phyloP scores from a whole-genome alignment of 2,888 invertebrate genomes.

The Lysandra coridon region DNA sequence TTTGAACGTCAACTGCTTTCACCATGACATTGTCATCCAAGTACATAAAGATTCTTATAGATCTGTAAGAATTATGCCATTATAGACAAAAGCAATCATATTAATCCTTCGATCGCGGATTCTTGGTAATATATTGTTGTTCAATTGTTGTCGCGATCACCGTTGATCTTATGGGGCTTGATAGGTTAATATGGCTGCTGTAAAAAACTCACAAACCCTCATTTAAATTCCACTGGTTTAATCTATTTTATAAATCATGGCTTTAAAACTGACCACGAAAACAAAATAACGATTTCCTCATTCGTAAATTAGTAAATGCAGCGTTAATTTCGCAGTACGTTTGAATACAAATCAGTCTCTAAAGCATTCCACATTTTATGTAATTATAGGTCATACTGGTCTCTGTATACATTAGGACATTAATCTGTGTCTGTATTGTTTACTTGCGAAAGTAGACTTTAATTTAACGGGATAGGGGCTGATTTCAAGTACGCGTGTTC shows the following conservation, averaged over 20 bases:
- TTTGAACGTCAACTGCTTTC: too few species aligned
- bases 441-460: not conserved
- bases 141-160: too few species aligned
- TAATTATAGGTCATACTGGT: constrained; percentile 25
- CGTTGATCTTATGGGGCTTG: too few species aligned
- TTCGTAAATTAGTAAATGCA: constrained; percentile 3
- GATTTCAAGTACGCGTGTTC: not conserved
- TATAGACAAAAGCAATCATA: too few species aligned
- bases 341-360: constrained; percentile 18
- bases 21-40: too few species aligned
- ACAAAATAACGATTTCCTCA: not conserved
- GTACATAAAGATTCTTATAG: too few species aligned
- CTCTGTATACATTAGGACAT: constrained; percentile 11
- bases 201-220: too few species aligned
- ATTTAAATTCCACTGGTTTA: not conserved
- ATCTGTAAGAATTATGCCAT: too few species aligned
- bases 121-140: too few species aligned
- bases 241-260: not conserved
- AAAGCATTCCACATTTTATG: constrained; percentile 19
- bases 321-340: constrained; percentile 9
- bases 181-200: too few species aligned
- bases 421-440: constrained; percentile 3
- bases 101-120: too few species aligned
- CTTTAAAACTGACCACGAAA: not conserved
- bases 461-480: not conserved